phyloP scores from a whole-genome alignment of 2,113 vertebrate species.

The Pterophyllum scalare region DNA sequence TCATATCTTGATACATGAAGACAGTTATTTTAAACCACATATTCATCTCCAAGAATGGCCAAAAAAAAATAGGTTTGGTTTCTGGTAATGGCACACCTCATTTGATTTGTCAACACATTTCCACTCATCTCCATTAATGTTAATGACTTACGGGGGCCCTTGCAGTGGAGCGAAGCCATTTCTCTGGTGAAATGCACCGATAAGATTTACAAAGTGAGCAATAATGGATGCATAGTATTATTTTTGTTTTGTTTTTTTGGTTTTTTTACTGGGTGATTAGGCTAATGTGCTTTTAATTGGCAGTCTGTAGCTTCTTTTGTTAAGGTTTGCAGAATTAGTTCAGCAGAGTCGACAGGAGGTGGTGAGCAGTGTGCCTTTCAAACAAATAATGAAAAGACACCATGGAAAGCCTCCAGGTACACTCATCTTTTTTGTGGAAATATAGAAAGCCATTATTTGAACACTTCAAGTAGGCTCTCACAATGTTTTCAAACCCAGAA shows the following conservation, averaged over 20 bases:
- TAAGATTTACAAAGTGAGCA: conserved; percentile 64
- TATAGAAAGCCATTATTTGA: conserved; percentile 23
- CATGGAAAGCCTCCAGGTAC: neutral
- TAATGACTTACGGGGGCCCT: conserved; percentile 49
- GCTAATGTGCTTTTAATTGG: conserved; percentile 71
- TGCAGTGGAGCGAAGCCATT: conserved; percentile 25
- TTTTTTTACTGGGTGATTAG: conserved; percentile 59
- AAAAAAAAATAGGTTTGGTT: neutral
- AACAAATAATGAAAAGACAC: conserved; percentile 28
- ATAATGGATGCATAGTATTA: conserved; percentile 53
- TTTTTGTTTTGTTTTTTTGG: conserved; percentile 31
- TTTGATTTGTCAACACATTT: conserved; percentile 68
- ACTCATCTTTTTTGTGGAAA: conserved; percentile 4
- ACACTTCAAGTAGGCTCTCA: neutral
- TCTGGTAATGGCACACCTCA: neutral
- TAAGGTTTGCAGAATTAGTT: conserved; percentile 45
- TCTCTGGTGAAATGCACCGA: conserved; percentile 46
- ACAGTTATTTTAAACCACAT: conserved; percentile 1
- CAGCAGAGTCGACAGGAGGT: conserved; percentile 13
- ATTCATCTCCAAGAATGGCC: neutral
- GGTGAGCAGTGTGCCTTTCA: conserved; percentile 13
- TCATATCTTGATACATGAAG: neutral
- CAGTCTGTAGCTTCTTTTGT: conserved; percentile 48
- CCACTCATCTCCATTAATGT: conserved; percentile 37
- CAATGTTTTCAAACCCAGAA: neutral